Evolutionary conservation across 2,797 vertebrate genomes (phyloP), one percentile per base, ranked within the genome.

Genomic region (Pelodytes ibericus): DNA sequence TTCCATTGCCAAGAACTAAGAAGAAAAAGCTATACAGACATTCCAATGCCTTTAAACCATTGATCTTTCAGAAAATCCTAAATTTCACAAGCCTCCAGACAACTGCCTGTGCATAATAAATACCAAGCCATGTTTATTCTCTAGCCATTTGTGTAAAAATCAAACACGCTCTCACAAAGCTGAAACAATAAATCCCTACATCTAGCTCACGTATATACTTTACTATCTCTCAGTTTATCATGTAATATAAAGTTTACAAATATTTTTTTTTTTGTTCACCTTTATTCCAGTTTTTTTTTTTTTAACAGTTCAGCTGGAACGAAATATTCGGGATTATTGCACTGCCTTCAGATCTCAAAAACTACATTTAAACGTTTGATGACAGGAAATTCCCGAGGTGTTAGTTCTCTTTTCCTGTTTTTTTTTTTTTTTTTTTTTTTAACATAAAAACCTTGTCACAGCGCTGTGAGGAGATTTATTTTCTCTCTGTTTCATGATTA

Each of bases 21-120:
- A 72, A 16, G 3, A 67, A 72, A 72, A 73, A 25, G 44, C 47
- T 29, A 79, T 60, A 61, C 64, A 79, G 63, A 53, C 53, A 39
- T 53, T 41, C 63, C 62, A 73, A 56, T 24, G 30, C 29, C 63
- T 72, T 33, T 56, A 29, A 65, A 68, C 39, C 24, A 66, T 26
- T 73, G 29, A 59, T 73, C 63, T 76, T 24, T 51, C 64, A 41
- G 30, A 51, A 51, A 61, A 72, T 67, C 47, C 58, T 66, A 79
- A 26, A 73, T 73, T 56, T 73, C 44, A 73, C 76, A 79, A 71
- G 63, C 76, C 76, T 60, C 56, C 44, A 73, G 76, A 67, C 65
- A 61, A 60, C 67, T 59, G 15, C 29, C 24, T 56, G 49, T 39
- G 25, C 25, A 33, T 59, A 65, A 51, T 51, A 49, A 67, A 67